Base-by-base conservation (phyloP, 2,797 vertebrate genomes). In the Hephaestus fuliginosus region DNA sequence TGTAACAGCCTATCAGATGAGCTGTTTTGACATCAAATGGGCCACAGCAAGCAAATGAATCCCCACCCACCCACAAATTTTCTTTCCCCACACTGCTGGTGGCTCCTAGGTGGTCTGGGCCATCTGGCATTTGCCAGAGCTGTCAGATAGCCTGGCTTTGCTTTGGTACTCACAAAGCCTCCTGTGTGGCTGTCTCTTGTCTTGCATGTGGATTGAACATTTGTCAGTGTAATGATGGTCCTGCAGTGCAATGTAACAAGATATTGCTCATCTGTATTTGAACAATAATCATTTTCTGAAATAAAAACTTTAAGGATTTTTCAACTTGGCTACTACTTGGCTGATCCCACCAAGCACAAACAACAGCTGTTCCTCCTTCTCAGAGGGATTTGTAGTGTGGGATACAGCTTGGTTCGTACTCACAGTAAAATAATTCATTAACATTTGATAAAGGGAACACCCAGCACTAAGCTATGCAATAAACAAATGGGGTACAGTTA, bases 311-410 rank as follows among this genome's bases (percentile, higher is more conserved):
- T 25, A 25, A 14, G 22, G 49, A 56, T 12, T 44, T 67, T 67
- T 36, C 6, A 53, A 30, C 25, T 25, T 25, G 25, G 25, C 25
- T 25, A 25, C 44, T 58, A 62, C 56, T 76, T 79, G 76, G 52
- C 65, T 48, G 36, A 76, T 33, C 15, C 11, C 20, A n/a, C 12
- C 8, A 53, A 53, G 13, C 28, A 63, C 6, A 44, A 44, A 75
- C 61, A 52, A 33, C 78, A 78, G 74, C 67, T 76, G 25, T n/a
- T 78, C 58, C 18, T 74, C 39, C 43, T 64, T 70, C 36, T 68
- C 57, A 44, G 13, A 73, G 10, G 39, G 46, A 70, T 73, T 48
- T 70, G 3, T 61, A 43, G 39, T 22, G 39, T 68, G 60, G 58
- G 53, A 81, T 41, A 61, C 1, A 64, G 52, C 53, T 56, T 72